These are phyloP conservation scores for Saturnia japonica DNA, from an alignment of 2,888 invertebrate genomes.

Conservation along the genomic window DNA sequence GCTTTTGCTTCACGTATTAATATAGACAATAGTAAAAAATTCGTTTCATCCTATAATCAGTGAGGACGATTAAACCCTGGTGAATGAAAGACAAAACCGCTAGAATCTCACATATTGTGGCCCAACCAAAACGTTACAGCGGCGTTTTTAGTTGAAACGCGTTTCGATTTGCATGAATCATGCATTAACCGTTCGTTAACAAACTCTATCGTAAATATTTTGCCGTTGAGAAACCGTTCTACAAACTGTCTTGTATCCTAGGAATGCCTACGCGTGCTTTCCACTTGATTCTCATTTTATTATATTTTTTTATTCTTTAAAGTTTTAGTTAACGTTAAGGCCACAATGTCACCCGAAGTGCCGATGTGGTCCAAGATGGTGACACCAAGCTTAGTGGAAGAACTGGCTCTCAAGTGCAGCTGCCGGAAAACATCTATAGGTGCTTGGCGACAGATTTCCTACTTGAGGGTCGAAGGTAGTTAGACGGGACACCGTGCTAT, in stretches of 20 bases:
- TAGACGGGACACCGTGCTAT: no score
- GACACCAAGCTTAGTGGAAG: no score
- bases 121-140: constrained; percentile 35
- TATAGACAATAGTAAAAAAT: no score
- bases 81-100: background rate
- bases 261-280: constrained; percentile 22
- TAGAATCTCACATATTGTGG: constrained; percentile 12
- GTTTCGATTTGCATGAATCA: constrained; percentile 68
- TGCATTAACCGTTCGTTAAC: constrained; percentile 69
- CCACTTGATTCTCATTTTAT: constrained; percentile 22
- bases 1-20: no score
- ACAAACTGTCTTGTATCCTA: constrained; percentile 10
- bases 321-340: background rate
- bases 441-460: no score
- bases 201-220: constrained; percentile 71
- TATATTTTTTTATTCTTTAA: background rate
- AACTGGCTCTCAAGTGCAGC: no score
- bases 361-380: no score
- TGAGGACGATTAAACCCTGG: no score
- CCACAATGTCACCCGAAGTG: background rate
- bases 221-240: constrained; percentile 53
- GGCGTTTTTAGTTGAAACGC: constrained; percentile 56
- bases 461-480: no score
- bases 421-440: no score
- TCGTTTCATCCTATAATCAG: no score